Conservation (phyloP, 1,140 invertebrate species). For the Temnothorax longispinosus region DNA sequence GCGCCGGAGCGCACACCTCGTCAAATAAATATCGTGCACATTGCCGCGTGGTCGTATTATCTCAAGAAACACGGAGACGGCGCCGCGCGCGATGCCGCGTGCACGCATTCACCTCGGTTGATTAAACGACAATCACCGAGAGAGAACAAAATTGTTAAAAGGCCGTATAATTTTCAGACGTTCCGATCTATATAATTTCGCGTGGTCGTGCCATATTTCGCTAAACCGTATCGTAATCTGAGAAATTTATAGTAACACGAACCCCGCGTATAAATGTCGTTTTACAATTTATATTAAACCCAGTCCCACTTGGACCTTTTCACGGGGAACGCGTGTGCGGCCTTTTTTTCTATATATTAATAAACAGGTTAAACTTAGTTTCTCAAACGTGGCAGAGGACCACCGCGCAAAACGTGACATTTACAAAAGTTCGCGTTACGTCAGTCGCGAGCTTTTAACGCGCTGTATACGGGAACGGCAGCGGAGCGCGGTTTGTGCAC, state of each 20-base stretch:
- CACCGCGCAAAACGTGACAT: conserved; percentile 57
- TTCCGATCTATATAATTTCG: background rate
- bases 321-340: background rate
- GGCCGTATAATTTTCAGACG: background rate
- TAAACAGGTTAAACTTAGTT: conserved; percentile 47
- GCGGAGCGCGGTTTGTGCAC: conserved; percentile 56
- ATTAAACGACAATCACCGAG: background rate
- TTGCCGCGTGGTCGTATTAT: conserved; percentile 73
- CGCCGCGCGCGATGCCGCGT: conserved; percentile 53
- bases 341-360: conserved; percentile 6
- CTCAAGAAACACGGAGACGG: conserved; percentile 33
- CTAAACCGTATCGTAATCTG: background rate
- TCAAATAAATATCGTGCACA: conserved; percentile 74
- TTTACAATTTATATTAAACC: background rate
- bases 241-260: background rate
- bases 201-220: background rate
- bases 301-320: background rate
- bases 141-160: background rate
- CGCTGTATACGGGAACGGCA: conserved; percentile 46
- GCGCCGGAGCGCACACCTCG: background rate
- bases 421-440: conserved; percentile 54
- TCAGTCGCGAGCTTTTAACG: conserved; percentile 47
- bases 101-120: conserved; percentile 32
- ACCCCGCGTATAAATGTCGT: background rate
- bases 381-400: conserved; percentile 34